Percentiles rank a stretch among this genome's conserved stretches.
These are phyloP conservation scores for Lontra canadensis DNA, from an alignment of 2,113 vertebrate genomes.

Conservation along the genomic window DNA sequence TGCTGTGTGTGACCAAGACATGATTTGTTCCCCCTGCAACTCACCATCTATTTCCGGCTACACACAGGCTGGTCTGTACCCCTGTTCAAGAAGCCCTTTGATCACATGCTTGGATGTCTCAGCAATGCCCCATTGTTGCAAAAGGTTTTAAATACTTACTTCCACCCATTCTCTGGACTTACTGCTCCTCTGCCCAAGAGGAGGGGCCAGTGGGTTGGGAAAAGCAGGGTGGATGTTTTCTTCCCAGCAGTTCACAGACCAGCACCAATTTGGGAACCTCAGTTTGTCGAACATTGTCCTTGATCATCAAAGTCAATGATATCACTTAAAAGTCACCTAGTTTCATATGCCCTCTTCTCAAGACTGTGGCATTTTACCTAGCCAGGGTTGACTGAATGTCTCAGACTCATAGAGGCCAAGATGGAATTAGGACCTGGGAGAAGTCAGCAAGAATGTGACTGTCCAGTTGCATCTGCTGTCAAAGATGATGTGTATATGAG, in stretches of 20 bases:
- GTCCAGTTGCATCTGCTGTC: not conserved
- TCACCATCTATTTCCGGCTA: not conserved
- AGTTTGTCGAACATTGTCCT: not conserved
- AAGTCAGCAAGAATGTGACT: not conserved
- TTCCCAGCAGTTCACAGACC: not conserved
- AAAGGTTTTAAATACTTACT: not conserved
- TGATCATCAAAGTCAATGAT: not conserved
- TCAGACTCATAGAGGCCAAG: not conserved
- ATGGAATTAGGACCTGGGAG: not conserved
- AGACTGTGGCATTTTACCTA: not conserved
- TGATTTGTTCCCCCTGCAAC: not conserved
- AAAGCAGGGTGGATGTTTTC: not conserved
- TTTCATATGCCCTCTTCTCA: not conserved
- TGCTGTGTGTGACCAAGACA: not conserved
- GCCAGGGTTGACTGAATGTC: not conserved
- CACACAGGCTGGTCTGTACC: not conserved
- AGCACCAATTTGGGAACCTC: not conserved
- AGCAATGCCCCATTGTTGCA: not conserved
- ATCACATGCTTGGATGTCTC: not conserved
- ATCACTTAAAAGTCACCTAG: not conserved
- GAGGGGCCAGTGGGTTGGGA: not conserved
- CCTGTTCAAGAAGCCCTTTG: not conserved
- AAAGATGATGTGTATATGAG: not conserved
- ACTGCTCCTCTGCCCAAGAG: not conserved
- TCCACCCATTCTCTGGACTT: not conserved